These are phyloP conservation scores for Protobothrops flavoviridis DNA, from an alignment of 2,113 vertebrate genomes.

Conservation along the genomic window DNA sequence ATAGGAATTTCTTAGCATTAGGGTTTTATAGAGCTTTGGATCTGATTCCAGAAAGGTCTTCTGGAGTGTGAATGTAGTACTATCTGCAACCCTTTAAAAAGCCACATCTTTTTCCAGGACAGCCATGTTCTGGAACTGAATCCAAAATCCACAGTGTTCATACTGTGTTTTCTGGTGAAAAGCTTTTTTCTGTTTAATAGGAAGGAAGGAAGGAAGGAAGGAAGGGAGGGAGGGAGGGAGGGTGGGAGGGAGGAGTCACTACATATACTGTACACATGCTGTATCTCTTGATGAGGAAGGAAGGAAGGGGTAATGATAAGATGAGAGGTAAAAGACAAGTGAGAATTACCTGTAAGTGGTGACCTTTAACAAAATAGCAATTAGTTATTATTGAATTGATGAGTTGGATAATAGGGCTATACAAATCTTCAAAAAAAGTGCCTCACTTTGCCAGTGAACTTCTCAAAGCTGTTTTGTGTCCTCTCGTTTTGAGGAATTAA, in stretches of 20 bases:
- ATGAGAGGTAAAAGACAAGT: background rate
- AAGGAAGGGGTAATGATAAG: background rate
- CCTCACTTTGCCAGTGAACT: background rate
- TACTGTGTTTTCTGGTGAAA: background rate
- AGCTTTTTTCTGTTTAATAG: background rate
- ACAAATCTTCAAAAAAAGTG: background rate
- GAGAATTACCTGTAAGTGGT: background rate
- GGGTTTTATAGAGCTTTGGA: background rate
- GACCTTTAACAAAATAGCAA: background rate
- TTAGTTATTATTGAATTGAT: background rate
- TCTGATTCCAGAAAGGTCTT: background rate
- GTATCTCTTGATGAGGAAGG: background rate
- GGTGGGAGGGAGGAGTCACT: background rate
- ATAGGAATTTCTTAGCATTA: background rate
- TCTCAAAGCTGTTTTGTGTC: background rate
- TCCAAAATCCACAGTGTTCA: background rate
- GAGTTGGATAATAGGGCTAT: background rate
- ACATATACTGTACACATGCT: too few species aligned
- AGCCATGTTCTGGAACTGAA: background rate
- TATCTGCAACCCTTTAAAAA: background rate
- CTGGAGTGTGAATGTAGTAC: background rate
- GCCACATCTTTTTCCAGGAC: background rate
- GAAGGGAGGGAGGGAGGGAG: too few species aligned
- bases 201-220: too few species aligned
- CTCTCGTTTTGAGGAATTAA: background rate